Evolutionary conservation across 2,888 invertebrate genomes (phyloP), one percentile per base, ranked within the genome.

Genomic region (Polydrusus cervinus): DNA sequence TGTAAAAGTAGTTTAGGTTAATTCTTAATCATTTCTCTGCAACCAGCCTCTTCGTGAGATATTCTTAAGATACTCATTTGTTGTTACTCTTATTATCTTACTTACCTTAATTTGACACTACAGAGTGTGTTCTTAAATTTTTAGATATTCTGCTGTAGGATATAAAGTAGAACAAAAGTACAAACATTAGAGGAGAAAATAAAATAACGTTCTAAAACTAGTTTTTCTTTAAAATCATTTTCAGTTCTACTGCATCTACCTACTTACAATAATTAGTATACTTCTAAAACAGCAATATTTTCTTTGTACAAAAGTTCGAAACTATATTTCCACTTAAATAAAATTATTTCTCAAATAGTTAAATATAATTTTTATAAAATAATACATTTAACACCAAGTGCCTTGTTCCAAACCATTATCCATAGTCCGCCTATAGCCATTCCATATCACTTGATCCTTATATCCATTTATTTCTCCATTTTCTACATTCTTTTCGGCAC

Each of bases 371-470:
- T 43, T n/a, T 13, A 45, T 5, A 16, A 34, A 14, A 38, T 38
- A 43, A 40, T 34, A 60, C 11, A 16, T 53, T 80, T 77, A 85
- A 80, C 85, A 85, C 85, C 85, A 86, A 78, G 84, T 85, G 6
- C 85, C 84, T 76, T 84, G 84, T 71, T 84, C 84, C 57, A 82
- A 72, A 25, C 79, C 80, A 60, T 81, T 82, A 20, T 84, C 83
- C 43, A 83, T 57, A 60, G 79, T 80, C 60, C 78, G 80, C 55
- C 80, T 82, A 55, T 80, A 81, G 45, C 76, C 72, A 55, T 71
- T 74, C 79, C 80, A 77, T 67, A 78, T 74, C 60, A 76, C 74
- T 75, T 62, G 74, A 71, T 65, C 78, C 74, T 78, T 74, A 71
- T 78, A 69, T 66, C 76, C 74, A 40, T 68, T 75, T 34, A 71